Evolutionary conservation across 2,888 invertebrate species (phyloP).

Genomic region (Chrysolina haemoptera): DNA sequence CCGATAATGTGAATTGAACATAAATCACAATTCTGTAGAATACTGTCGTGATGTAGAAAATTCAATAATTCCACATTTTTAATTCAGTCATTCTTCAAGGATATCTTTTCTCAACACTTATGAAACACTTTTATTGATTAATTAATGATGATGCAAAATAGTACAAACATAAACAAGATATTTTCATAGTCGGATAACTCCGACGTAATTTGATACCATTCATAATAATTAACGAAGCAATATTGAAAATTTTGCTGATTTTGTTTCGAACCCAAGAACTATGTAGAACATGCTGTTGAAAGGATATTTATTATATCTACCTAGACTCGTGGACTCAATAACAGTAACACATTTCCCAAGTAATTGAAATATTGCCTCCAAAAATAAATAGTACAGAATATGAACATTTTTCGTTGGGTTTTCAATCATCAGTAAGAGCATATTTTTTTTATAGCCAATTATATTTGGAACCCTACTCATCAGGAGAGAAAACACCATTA

Average conservation of each 20-base stretch:
- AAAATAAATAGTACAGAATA: too few relatives aligned
- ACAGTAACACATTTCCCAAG: conserved; percentile 1
- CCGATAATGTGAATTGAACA: too few relatives aligned
- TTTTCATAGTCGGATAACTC: conserved; percentile 22
- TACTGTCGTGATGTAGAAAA: too few relatives aligned
- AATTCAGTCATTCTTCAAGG: not conserved
- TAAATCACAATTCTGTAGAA: too few relatives aligned
- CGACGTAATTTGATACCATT: conserved; percentile 32
- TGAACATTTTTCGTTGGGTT: too few relatives aligned
- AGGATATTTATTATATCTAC: not conserved
- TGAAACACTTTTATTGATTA: not conserved
- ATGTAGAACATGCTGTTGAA: conserved; percentile 22
- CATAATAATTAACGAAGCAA: conserved; percentile 32
- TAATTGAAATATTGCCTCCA: not conserved
- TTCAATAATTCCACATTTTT: too few relatives aligned
- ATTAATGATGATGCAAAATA: conserved; percentile 20
- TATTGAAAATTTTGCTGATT: conserved; percentile 30
- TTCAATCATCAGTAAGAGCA: too few relatives aligned
- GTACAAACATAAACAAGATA: conserved; percentile 25
- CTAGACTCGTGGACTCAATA: conserved; percentile 4
- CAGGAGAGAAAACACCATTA: too few relatives aligned
- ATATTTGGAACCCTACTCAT: too few relatives aligned
- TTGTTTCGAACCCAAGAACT: conserved; percentile 12
- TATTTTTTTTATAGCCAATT: too few relatives aligned
- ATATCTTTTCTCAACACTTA: not conserved